Conservation (phyloP, 1,140 invertebrate genomes). For the Temnothorax longispinosus region DNA sequence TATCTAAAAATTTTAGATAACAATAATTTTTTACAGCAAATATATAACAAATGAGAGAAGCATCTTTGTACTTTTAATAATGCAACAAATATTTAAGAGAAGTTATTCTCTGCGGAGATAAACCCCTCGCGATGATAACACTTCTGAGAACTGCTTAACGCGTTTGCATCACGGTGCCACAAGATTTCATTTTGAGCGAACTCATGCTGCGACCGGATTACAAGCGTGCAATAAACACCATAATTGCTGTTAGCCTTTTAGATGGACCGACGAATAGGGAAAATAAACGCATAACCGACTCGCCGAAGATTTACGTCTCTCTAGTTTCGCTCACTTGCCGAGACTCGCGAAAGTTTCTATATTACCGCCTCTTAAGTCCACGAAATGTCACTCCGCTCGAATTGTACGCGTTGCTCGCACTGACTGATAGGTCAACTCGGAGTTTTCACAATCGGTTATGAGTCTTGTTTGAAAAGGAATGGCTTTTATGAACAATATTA, state of each 20-base stretch:
- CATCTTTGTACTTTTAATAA: neutral
- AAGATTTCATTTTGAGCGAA: slow-evolving; percentile 72
- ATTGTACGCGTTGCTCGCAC: slow-evolving; percentile 20
- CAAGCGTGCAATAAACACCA: slow-evolving; percentile 71
- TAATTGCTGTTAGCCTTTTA: slow-evolving; percentile 71
- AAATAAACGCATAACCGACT: slow-evolving; percentile 57
- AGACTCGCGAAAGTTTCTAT: slow-evolving; percentile 42
- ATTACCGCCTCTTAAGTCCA: slow-evolving; percentile 43
- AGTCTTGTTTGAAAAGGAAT: slow-evolving; percentile 8
- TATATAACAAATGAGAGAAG: too few species aligned
- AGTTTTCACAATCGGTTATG: slow-evolving; percentile 42
- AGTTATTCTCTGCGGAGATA: neutral
- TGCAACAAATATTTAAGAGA: neutral
- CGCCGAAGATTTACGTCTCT: slow-evolving; percentile 47
- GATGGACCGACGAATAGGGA: slow-evolving; percentile 35
- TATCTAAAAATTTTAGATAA: neutral
- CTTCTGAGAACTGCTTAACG: slow-evolving; percentile 18
- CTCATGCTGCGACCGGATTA: slow-evolving; percentile 73
- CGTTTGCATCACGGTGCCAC: slow-evolving; percentile 40
- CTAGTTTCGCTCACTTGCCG: slow-evolving; percentile 22
- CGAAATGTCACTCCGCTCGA: slow-evolving; percentile 36
- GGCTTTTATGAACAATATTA: neutral
- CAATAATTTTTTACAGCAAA: neutral
- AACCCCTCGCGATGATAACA: neutral
- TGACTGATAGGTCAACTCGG: slow-evolving; percentile 43